A percentile compares a stretch with the other conserved stretches of the same genome.
Evolutionary conservation across 2,113 vertebrate genomes (phyloP).

Genomic region (Xenus cinereus): DNA sequence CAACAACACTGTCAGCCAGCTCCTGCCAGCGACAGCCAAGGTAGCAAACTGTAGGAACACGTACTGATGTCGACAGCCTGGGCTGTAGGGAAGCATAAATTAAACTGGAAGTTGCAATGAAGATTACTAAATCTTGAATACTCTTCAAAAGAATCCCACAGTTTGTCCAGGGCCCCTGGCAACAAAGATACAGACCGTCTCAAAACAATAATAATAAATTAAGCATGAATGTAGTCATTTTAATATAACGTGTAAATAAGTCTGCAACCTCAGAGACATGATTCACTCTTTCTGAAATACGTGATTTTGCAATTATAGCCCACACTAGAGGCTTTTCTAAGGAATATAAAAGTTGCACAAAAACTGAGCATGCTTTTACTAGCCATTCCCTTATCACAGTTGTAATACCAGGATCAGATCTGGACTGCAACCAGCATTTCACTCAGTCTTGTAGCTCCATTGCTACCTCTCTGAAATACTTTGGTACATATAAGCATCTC

Average conservation of each 20-base stretch:
- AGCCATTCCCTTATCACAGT: neutral
- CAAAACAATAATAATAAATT: neutral
- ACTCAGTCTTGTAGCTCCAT: neutral
- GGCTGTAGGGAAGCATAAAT: neutral
- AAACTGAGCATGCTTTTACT: neutral
- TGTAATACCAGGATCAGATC: neutral
- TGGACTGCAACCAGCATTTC: neutral
- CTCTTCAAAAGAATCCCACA: neutral
- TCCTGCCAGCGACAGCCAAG: neutral
- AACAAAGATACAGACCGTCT: neutral
- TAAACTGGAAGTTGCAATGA: neutral
- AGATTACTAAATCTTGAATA: neutral
- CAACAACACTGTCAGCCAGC: neutral
- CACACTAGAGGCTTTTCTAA: neutral
- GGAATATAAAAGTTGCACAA: neutral
- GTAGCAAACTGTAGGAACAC: neutral
- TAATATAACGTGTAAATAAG: neutral
- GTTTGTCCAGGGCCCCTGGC: neutral
- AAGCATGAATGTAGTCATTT: neutral
- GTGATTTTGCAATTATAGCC: neutral
- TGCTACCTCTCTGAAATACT: neutral
- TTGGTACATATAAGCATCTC: neutral
- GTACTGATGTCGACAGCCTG: neutral
- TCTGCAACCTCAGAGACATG: neutral
- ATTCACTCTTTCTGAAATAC: neutral